Percentiles rank a stretch among this genome's conserved stretches.
These are phyloP conservation scores for Brachionus plicatilis DNA, from an alignment of 1,140 invertebrate genomes.

Conservation along the genomic window DNA sequence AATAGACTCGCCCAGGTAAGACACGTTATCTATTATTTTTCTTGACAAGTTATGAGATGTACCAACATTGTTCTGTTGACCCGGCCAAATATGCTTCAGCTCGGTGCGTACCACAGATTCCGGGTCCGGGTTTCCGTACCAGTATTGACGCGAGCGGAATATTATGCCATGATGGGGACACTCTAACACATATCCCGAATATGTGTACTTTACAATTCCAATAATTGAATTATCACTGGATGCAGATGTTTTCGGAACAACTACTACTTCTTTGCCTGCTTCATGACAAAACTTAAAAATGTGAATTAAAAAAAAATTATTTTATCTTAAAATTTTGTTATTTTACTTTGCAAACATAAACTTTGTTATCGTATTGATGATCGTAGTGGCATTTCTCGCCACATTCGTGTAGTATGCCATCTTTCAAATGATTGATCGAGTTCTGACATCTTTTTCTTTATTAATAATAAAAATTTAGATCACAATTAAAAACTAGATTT, in stretches of 20 bases:
- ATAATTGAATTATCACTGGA: slow-evolving; percentile 62
- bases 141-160: slow-evolving; percentile 72
- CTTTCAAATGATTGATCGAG: slow-evolving; percentile 72
- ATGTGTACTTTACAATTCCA: slow-evolving; percentile 71
- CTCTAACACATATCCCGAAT: slow-evolving; percentile 74
- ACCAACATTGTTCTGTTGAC: slow-evolving; percentile 31
- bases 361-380: slow-evolving; percentile 71
- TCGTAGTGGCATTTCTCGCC: slow-evolving; percentile 63
- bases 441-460: slow-evolving; percentile 59
- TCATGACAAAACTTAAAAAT: slow-evolving; percentile 57
- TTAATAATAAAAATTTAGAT: not conserved
- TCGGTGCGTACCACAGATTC: slow-evolving; percentile 60
- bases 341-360: slow-evolving; percentile 66
- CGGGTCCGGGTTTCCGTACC: slow-evolving; percentile 75
- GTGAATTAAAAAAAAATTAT: not conserved
- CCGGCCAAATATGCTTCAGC: slow-evolving; percentile 41
- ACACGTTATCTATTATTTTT: slow-evolving; percentile 69
- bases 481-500: not conserved
- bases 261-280: slow-evolving; percentile 63
- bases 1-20: slow-evolving; percentile 67
- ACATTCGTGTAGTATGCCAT: slow-evolving; percentile 62
- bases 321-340: not conserved
- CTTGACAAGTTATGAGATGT: slow-evolving; percentile 67
- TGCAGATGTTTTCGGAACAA: slow-evolving; percentile 61
- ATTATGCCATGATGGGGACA: slow-evolving; percentile 75